These are phyloP conservation scores for Pegoplata infirma DNA, from an alignment of 2,888 invertebrate genomes.

Conservation along the genomic window DNA sequence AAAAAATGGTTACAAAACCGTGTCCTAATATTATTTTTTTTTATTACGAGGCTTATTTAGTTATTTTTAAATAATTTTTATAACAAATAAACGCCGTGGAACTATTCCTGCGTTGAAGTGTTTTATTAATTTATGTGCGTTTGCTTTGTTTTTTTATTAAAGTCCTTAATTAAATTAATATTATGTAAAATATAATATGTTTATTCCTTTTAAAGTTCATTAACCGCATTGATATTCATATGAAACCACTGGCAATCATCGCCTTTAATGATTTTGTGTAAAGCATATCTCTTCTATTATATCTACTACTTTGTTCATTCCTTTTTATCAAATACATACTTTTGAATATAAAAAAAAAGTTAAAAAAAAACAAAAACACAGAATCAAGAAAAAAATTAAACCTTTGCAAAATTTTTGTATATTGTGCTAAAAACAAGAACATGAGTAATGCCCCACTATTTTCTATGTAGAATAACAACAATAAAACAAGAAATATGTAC, in stretches of 20 bases:
- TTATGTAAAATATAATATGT: no score
- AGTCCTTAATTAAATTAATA: no score
- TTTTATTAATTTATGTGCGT: no score
- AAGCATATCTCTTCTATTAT: constrained; percentile 36
- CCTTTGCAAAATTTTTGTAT: constrained; percentile 35
- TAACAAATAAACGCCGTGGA: no score
- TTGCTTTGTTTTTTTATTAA: no score
- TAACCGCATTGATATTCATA: constrained; percentile 42
- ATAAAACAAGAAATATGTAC: background rate
- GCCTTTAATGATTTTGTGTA: constrained; percentile 19
- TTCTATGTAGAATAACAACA: constrained; percentile 3
- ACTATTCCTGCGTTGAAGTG: no score
- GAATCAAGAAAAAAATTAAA: constrained; percentile 7
- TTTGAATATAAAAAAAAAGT: constrained; percentile 6
- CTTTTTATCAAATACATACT: constrained; percentile 2
- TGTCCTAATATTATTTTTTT: no score
- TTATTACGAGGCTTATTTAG: no score
- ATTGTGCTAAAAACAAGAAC: constrained; percentile 25
- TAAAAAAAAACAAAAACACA: background rate
- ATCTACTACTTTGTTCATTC: no score
- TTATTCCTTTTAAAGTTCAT: constrained; percentile 30
- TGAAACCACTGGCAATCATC: constrained; percentile 30
- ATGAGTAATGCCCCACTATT: constrained; percentile 39
- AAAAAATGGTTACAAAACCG: no score
- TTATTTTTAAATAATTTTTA: no score